Evolutionary conservation across 2,113 vertebrate genomes (phyloP).

Genomic region (Ochotona princeps): DNA sequence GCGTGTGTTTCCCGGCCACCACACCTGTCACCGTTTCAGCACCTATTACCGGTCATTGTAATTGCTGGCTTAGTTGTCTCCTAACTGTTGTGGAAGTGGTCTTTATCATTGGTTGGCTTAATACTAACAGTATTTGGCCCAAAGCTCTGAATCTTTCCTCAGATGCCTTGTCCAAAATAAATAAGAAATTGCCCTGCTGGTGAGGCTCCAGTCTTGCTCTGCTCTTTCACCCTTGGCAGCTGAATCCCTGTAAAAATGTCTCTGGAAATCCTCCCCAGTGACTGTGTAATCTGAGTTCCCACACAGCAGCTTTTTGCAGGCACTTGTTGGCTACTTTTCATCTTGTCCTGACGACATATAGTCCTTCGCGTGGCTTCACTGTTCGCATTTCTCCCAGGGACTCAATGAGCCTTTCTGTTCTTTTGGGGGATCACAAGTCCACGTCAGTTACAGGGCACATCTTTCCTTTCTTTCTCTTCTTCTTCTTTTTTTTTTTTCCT

Average conservation of each 20-base stretch:
- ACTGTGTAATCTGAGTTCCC: conserved; percentile 74
- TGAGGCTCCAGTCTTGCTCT: conserved; percentile 24
- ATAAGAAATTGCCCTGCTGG: conserved; percentile 35
- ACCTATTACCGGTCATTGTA: background rate
- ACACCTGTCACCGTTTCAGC: background rate
- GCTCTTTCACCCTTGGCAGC: conserved; percentile 73
- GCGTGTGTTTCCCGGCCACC: too few species aligned
- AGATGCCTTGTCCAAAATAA: conserved; percentile 72
- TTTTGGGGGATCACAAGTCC: background rate
- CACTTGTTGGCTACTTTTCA: conserved; percentile 50
- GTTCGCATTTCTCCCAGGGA: background rate
- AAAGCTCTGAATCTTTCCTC: conserved; percentile 39
- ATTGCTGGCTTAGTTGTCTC: background rate
- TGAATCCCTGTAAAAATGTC: conserved; percentile 62
- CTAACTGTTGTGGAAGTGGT: background rate
- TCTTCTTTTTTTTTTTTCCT: too few species aligned
- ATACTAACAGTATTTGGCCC: conserved; percentile 41
- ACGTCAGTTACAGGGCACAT: background rate
- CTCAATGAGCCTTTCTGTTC: background rate
- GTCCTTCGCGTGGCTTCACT: background rate
- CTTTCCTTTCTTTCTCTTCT: background rate
- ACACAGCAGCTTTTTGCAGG: conserved; percentile 48
- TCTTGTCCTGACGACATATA: conserved; percentile 53
- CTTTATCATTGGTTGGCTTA: conserved; percentile 44
- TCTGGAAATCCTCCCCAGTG: conserved; percentile 64